Evolutionary conservation across 1,140 invertebrate genomes (phyloP), one percentile per base, ranked within the genome.

Genomic region (Neomicropteryx cornuta): DNA sequence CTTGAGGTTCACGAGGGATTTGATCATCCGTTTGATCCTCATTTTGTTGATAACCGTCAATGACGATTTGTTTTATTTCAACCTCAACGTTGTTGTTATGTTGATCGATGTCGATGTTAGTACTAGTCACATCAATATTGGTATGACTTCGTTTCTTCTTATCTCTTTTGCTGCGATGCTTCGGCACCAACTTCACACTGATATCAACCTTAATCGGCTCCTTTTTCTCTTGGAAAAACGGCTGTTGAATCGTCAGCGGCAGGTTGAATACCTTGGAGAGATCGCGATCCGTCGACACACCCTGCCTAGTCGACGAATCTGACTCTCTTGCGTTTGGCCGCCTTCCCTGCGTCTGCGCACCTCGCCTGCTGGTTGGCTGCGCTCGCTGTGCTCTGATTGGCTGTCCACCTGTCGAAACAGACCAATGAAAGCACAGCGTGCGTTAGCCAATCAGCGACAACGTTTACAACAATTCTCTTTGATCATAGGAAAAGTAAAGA

Each of bases 191-290:
- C 62, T 82, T 81, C 47, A 85, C 77, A 66, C 78, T 83, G 50
- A 85, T 76, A 66, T 84, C 81, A 55, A 84, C 73, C 69, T 83
- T 84, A 53, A 85, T 75, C 41, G 72, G 75, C 71, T 72, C 76
- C 73, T 77, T 79, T 78, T 76, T 76, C 72, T 76, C 76, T 61
- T 67, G 73, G 76, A 71, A 76, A 68, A 68, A 73, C 68, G 70
- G 62, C 54, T 64, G 70, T 71, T 68, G 62, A 70, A 69, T 71
- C 62, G 66, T 72, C 55, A 75, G 59, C 50, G 66, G 69, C 38
- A 67, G 48, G 43, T 66, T 65, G 38, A 61, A 67, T 42, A 64
- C 61, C 44, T 62, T 70, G 18, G 47, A 40, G 58, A 65, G 62
- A 58, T 68, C 63, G 66, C 61, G 65, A 61, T 70, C 64, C 48